Percentiles rank a stretch among this genome's conserved stretches.
phyloP scores from a whole-genome alignment of 1,140 invertebrate species.

The Drosophila mayri region DNA sequence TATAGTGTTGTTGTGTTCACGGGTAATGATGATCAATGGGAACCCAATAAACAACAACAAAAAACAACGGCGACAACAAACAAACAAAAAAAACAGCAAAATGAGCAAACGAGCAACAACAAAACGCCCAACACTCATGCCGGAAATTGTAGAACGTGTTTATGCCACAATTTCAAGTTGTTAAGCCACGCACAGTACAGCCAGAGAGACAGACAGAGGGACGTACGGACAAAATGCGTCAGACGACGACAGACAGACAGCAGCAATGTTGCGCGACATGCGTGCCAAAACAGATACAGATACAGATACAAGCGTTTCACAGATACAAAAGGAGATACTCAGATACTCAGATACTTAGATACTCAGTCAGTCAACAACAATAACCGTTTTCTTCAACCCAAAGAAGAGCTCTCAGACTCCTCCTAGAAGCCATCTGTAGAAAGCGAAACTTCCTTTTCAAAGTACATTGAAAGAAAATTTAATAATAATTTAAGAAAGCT shows the following conservation, averaged over 20 bases:
- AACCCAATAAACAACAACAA: conserved; percentile 56
- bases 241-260: conserved; percentile 37
- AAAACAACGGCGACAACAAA: conserved; percentile 47
- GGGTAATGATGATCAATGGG: conserved; percentile 80
- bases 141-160: conserved; percentile 82
- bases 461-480: neutral
- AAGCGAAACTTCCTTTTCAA: conserved; percentile 33
- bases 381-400: conserved; percentile 27
- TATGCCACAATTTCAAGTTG: conserved; percentile 83
- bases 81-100: conserved; percentile 15
- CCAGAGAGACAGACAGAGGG: conserved; percentile 48
- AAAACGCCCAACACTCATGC: conserved; percentile 76
- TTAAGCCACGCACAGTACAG: conserved; percentile 72
- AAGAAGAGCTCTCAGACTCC: conserved; percentile 22
- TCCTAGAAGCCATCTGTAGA: conserved; percentile 35
- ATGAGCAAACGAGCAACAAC: conserved; percentile 41
- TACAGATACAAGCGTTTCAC: conserved; percentile 29
- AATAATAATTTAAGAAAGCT: neutral
- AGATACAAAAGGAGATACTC: conserved; percentile 12
- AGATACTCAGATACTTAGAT: neutral
- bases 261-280: conserved; percentile 65
- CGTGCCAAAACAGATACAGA: conserved; percentile 68
- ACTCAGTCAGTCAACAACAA: conserved; percentile 1
- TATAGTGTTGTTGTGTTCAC: conserved; percentile 42
- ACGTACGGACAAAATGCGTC: conserved; percentile 54